phyloP scores from a whole-genome alignment of 2,797 vertebrate genomes.

The Merluccius polli region DNA sequence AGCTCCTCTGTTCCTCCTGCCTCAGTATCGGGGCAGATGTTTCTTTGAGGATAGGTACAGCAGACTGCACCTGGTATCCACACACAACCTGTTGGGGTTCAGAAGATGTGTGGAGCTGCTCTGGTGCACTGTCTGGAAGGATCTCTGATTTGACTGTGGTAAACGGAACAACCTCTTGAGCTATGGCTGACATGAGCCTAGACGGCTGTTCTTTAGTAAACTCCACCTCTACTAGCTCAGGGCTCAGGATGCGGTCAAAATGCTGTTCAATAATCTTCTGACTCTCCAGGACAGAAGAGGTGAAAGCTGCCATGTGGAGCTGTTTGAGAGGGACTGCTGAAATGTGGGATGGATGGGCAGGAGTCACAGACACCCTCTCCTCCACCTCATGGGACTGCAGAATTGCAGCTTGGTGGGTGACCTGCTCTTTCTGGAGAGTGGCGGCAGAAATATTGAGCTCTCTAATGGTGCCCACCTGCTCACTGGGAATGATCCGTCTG shows the following conservation, averaged over 20 bases:
- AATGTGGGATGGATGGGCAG: conserved; percentile 52
- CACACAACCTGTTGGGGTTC: conserved; percentile 60
- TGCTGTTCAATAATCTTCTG: conserved; percentile 72
- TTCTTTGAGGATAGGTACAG: conserved; percentile 59
- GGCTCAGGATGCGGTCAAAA: conserved; percentile 65
- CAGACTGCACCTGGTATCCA: conserved; percentile 55
- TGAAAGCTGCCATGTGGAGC: conserved; percentile 69
- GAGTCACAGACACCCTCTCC: conserved; percentile 64
- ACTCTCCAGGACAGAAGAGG: conserved; percentile 72
- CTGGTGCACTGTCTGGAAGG: conserved; percentile 37
- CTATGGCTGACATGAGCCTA: conserved; percentile 60
- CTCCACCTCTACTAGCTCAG: conserved; percentile 59
- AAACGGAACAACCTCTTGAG: conserved; percentile 64
- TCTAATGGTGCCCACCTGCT: conserved; percentile 67
- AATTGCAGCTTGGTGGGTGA: conserved; percentile 76
- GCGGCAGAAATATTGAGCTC: conserved; percentile 71
- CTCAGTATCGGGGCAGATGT: conserved; percentile 29
- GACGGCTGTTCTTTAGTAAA: conserved; percentile 54
- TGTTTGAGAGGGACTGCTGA: conserved; percentile 66
- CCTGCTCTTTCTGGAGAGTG: conserved; percentile 66
- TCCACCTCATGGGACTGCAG: conserved; percentile 71
- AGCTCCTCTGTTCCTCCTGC: conserved; percentile 59
- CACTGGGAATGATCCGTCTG: conserved; percentile 70
- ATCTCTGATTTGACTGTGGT: conserved; percentile 46
- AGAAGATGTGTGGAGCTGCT: conserved; percentile 27